These are phyloP conservation scores for Aplidium turbinatum DNA, from an alignment of 23 tunicate species.

Conservation along the genomic window DNA sequence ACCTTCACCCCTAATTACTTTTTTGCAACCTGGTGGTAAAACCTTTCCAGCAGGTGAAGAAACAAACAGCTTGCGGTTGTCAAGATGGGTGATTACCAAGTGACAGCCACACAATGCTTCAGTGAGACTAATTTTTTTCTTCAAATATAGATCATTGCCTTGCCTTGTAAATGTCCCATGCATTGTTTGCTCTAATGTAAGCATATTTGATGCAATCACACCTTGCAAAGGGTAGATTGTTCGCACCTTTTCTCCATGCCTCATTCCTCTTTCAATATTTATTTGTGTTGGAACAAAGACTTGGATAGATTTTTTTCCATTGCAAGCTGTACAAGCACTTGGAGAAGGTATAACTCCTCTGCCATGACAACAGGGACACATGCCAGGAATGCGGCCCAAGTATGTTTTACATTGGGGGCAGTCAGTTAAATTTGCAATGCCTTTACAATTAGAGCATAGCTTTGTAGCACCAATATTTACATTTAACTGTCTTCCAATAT, in stretches of 20 bases:
- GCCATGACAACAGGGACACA: not conserved
- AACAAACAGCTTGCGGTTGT: slow-evolving; percentile 41
- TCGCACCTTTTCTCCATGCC: slow-evolving; percentile 6
- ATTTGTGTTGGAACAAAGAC: not conserved
- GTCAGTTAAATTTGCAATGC: too few species aligned
- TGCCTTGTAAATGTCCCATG: slow-evolving; percentile 39
- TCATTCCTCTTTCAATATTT: slow-evolving; percentile 17
- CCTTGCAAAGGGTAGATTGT: too few species aligned
- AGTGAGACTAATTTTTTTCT: slow-evolving; percentile 25
- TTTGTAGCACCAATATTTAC: too few species aligned
- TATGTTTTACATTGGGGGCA: too few species aligned
- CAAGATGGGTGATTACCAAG: slow-evolving; percentile 47
- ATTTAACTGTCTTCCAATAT: slow-evolving; percentile 7
- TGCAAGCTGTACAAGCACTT: not conserved
- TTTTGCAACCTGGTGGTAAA: slow-evolving; percentile 47
- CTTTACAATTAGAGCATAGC: too few species aligned
- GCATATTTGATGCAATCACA: too few species aligned
- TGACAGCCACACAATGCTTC: slow-evolving; percentile 58
- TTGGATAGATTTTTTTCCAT: not conserved
- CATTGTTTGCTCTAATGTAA: slow-evolving; percentile 19
- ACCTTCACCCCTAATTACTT: slow-evolving; percentile 51
- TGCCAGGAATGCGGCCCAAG: not conserved
- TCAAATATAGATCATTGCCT: slow-evolving; percentile 62
- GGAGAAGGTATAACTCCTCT: not conserved
- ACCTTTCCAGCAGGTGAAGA: slow-evolving; percentile 33